Evolutionary conservation across 2,888 invertebrate genomes (phyloP).

Genomic region (Physocephala rufipes): DNA sequence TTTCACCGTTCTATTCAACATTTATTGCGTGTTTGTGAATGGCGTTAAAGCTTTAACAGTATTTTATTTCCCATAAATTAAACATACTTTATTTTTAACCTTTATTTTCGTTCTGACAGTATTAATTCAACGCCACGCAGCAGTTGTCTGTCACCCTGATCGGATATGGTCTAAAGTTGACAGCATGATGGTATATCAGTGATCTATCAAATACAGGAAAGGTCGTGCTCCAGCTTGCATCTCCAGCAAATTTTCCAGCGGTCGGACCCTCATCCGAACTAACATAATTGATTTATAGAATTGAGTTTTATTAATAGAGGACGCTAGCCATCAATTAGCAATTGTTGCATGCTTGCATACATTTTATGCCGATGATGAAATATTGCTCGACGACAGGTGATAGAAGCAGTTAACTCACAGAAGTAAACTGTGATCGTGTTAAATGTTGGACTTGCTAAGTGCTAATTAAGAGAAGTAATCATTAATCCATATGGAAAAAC

Average conservation of each 20-base stretch:
- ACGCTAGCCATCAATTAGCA: conserved; percentile 8
- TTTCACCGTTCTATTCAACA: background rate
- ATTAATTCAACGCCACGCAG: too few species aligned
- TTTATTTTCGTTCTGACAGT: too few species aligned
- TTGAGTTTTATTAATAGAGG: background rate
- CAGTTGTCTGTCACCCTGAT: background rate
- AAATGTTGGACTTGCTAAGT: too few species aligned
- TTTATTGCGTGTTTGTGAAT: background rate
- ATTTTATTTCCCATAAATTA: conserved; percentile 6
- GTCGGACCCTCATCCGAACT: background rate
- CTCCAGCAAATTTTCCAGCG: too few species aligned
- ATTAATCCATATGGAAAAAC: too few species aligned
- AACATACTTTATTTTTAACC: background rate
- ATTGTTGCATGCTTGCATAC: background rate
- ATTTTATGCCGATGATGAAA: too few species aligned
- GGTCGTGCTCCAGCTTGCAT: too few species aligned
- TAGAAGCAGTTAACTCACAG: too few species aligned
- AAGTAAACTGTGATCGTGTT: too few species aligned
- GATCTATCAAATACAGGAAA: background rate
- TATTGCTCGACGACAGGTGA: too few species aligned
- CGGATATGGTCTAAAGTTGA: background rate
- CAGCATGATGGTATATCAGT: background rate
- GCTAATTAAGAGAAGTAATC: too few species aligned
- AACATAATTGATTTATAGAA: background rate
- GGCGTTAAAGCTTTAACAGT: background rate